phyloP scores from a whole-genome alignment of 2,797 vertebrate genomes.

The Myripristis jacobus region DNA sequence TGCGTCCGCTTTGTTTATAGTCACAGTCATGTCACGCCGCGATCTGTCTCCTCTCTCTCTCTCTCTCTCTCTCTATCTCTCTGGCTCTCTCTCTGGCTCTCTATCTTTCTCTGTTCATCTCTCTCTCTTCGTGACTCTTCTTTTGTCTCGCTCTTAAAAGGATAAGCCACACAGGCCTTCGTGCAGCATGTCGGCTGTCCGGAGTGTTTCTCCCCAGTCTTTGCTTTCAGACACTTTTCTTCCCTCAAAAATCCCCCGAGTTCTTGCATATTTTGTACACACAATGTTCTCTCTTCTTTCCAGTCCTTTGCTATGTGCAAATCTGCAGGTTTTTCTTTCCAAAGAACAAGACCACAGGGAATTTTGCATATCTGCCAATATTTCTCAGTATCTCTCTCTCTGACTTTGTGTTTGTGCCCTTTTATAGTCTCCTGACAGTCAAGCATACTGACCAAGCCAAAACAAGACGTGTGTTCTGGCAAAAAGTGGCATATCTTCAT shows the following conservation, averaged over 20 bases:
- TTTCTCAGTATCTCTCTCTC: neutral
- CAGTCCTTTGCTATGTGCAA: neutral
- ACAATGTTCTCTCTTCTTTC: neutral
- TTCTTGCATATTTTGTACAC: neutral
- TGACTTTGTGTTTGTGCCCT: neutral
- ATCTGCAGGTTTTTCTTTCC: too few relatives aligned
- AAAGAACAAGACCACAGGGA: too few relatives aligned
- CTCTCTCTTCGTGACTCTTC: neutral
- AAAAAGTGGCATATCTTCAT: neutral
- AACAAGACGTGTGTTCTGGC: neutral
- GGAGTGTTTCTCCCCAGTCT: neutral
- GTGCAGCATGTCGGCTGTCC: slow-evolving; percentile 1
- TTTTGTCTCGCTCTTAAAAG: neutral
- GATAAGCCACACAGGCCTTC: neutral
- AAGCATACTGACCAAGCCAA: neutral
- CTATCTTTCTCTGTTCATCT: neutral
- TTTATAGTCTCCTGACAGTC: neutral
- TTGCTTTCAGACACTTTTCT: neutral
- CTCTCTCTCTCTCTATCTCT: slow-evolving; percentile 6
- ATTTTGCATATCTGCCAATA: too few relatives aligned
- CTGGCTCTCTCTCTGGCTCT: slow-evolving; percentile 16
- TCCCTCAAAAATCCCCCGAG: neutral
- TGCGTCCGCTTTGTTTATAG: slow-evolving; percentile 41
- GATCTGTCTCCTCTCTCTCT: neutral
- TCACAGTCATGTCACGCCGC: slow-evolving; percentile 15